Conservation (phyloP, 2,113 vertebrate species). For the Hyla sarda region DNA sequence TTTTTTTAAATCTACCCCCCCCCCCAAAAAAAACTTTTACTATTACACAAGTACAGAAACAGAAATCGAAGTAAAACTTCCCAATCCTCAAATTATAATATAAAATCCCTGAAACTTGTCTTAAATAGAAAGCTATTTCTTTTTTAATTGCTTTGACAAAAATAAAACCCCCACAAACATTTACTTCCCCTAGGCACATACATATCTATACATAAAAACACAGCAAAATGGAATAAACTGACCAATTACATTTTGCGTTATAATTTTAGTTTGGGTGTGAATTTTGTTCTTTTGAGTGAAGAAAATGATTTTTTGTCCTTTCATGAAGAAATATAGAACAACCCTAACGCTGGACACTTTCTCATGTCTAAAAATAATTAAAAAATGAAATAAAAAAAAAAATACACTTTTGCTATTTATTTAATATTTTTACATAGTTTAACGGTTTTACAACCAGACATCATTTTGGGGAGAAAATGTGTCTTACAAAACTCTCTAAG, state of each 20-base stretch:
- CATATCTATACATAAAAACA: too few relatives aligned
- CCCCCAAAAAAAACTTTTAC: constrained; percentile 3
- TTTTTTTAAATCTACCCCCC: too few relatives aligned
- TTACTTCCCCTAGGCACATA: too few relatives aligned
- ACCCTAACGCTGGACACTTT: neutral
- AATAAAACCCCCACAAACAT: too few relatives aligned
- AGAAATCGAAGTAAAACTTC: neutral
- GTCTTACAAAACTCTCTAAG: neutral
- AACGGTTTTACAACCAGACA: neutral
- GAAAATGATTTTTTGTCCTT: neutral
- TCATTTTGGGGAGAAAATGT: neutral
- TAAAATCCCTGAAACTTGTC: neutral
- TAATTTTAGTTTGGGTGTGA: neutral
- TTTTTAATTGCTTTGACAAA: neutral
- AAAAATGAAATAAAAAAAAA: neutral
- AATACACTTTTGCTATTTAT: neutral
- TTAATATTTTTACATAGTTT: neutral
- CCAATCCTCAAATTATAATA: neutral
- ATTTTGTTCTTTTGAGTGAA: neutral
- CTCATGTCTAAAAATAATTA: too few relatives aligned
- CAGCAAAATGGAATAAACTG: neutral
- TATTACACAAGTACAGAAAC: neutral
- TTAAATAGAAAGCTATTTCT: neutral
- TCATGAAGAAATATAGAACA: neutral
- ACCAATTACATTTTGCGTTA: neutral